Evolutionary conservation across 2,888 invertebrate genomes (phyloP).

Genomic region (Kryphioiulus occultus): DNA sequence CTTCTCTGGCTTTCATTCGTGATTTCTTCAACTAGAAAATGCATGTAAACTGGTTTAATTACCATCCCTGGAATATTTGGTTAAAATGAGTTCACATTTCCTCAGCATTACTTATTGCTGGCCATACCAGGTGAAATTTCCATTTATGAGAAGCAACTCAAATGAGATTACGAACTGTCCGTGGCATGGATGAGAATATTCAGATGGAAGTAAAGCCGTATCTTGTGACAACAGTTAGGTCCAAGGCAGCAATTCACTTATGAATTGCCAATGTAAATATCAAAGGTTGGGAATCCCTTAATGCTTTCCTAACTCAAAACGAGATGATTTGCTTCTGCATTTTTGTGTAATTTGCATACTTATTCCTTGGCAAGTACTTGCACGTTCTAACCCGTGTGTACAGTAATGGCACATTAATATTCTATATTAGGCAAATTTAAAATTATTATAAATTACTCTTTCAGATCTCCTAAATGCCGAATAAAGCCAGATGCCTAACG

Average conservation of each 20-base stretch:
- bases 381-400: background rate
- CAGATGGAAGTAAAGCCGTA: background rate
- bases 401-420: background rate
- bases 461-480: background rate
- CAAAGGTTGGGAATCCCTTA: background rate
- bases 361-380: background rate
- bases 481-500: background rate
- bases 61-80: too few species aligned
- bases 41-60: too few species aligned
- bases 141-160: background rate
- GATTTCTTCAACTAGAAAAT: background rate
- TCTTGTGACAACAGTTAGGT: background rate
- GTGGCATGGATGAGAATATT: background rate
- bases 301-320: background rate
- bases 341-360: background rate
- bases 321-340: background rate
- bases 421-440: background rate
- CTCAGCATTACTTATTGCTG: background rate
- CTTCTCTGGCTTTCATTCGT: background rate
- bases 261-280: background rate
- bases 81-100: too few species aligned
- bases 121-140: background rate
- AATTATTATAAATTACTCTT: background rate
- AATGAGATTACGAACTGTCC: background rate
- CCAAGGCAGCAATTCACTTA: background rate